phyloP scores from a whole-genome alignment of 2,888 invertebrate genomes.

The Synanthedon myopaeformis region DNA sequence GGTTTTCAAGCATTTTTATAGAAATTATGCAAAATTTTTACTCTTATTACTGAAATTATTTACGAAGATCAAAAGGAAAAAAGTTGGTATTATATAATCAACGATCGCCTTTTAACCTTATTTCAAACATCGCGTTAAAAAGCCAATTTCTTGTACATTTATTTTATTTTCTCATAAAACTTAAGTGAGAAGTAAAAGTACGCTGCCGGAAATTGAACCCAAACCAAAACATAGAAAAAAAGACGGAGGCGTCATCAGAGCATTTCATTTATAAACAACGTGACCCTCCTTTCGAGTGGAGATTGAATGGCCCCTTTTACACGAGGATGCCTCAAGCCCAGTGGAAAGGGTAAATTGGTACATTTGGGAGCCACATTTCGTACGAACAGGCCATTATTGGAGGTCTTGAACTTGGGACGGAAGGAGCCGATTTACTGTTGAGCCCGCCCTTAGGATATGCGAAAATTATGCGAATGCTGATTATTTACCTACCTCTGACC shows the following conservation, averaged over 20 bases:
- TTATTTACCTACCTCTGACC: conserved; percentile 15
- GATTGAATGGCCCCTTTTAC: conserved; percentile 36
- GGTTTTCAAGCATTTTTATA: too few species aligned
- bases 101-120: too few species aligned
- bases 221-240: conserved; percentile 8
- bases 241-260: conserved; percentile 16
- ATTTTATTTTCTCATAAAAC: neutral
- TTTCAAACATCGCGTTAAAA: too few species aligned
- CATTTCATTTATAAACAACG: conserved; percentile 43
- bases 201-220: conserved; percentile 4
- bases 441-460: conserved; percentile 10
- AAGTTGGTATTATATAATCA: too few species aligned
- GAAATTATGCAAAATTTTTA: too few species aligned
- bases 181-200: neutral
- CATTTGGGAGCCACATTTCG: conserved; percentile 38
- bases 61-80: too few species aligned
- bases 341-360: conserved; percentile 41
- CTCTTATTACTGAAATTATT: too few species aligned
- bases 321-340: conserved; percentile 21
- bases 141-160: neutral
- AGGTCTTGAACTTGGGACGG: conserved; percentile 27
- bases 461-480: conserved; percentile 18
- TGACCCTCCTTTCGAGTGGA: conserved; percentile 27
- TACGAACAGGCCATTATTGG: conserved; percentile 37
- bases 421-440: conserved; percentile 25